Evolutionary conservation across 1,140 invertebrate species (phyloP).

Genomic region (Drosophila malerkotliana): DNA sequence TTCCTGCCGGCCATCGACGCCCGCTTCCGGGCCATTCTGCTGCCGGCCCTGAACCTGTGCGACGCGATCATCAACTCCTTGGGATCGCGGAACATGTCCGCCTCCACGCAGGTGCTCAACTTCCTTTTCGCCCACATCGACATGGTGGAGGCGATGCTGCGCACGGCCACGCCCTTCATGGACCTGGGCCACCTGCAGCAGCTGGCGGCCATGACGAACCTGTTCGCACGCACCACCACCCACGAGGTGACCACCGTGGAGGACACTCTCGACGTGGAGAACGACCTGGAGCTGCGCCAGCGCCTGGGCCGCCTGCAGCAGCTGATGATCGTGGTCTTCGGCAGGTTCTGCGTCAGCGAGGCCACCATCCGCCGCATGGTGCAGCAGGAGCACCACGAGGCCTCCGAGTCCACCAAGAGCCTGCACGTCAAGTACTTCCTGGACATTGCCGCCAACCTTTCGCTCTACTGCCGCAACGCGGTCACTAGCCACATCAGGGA

Average conservation of each 20-base stretch:
- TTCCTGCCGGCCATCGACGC: constrained; percentile 87
- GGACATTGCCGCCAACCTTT: constrained; percentile 88
- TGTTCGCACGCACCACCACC: constrained; percentile 90
- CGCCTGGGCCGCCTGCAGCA: constrained; percentile 87
- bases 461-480: constrained; percentile 88
- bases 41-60: constrained; percentile 91
- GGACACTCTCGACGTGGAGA: constrained; percentile 52
- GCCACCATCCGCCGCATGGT: constrained; percentile 59
- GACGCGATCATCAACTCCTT: constrained; percentile 92
- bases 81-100: constrained; percentile 92
- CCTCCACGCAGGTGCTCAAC: constrained; percentile 90
- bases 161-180: constrained; percentile 87
- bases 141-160: constrained; percentile 90
- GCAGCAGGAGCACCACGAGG: constrained; percentile 37
- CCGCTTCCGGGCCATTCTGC: constrained; percentile 92
- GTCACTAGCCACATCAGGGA: constrained; percentile 85
- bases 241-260: constrained; percentile 32
- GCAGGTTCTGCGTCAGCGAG: constrained; percentile 87
- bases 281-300: constrained; percentile 85
- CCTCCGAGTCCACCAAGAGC: constrained; percentile 28
- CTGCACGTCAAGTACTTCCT: constrained; percentile 73
- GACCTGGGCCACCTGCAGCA: constrained; percentile 88
- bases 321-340: constrained; percentile 89
- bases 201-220: constrained; percentile 89
- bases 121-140: constrained; percentile 92